These are phyloP conservation scores for Athrips mouffetella DNA, from an alignment of 2,888 invertebrate genomes.

Conservation along the genomic window DNA sequence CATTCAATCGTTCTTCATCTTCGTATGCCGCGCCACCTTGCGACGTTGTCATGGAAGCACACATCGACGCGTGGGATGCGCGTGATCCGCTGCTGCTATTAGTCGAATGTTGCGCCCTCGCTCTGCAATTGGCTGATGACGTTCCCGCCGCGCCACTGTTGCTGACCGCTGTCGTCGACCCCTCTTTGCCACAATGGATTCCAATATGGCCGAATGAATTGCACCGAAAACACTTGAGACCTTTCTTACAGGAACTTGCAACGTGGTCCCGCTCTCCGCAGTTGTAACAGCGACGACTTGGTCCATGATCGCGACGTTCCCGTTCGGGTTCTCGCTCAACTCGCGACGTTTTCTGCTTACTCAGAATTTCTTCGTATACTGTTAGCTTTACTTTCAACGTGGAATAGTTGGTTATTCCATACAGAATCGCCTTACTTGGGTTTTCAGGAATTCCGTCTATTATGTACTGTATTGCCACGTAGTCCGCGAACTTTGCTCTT, in stretches of 20 bases:
- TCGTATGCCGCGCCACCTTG: too few species aligned
- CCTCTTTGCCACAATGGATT: too few species aligned
- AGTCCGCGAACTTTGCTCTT: constrained; percentile 26
- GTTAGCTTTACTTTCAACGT: constrained; percentile 23
- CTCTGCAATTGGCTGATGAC: too few species aligned
- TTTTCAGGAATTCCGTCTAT: constrained; percentile 26
- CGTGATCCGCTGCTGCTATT: too few species aligned
- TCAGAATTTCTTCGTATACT: constrained; percentile 20
- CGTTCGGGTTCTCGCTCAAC: too few species aligned
- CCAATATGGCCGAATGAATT: constrained; percentile 23
- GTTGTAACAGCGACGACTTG: constrained; percentile 14
- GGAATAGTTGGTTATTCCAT: constrained; percentile 22
- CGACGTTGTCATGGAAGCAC: too few species aligned
- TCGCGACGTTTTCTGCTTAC: constrained; percentile 10
- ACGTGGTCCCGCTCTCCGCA: constrained; percentile 20
- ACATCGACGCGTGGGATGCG: too few species aligned
- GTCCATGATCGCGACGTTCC: background rate
- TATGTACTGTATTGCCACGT: constrained; percentile 28
- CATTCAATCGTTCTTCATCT: too few species aligned
- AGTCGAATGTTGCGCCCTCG: too few species aligned
- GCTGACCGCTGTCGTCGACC: too few species aligned
- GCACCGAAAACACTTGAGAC: constrained; percentile 22
- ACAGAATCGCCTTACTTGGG: constrained; percentile 23
- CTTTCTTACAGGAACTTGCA: constrained; percentile 13
- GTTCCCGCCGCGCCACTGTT: background rate